Conservation (phyloP, 92 coral and sea anemone genomes). For the Palythoa caribaeorum region DNA sequence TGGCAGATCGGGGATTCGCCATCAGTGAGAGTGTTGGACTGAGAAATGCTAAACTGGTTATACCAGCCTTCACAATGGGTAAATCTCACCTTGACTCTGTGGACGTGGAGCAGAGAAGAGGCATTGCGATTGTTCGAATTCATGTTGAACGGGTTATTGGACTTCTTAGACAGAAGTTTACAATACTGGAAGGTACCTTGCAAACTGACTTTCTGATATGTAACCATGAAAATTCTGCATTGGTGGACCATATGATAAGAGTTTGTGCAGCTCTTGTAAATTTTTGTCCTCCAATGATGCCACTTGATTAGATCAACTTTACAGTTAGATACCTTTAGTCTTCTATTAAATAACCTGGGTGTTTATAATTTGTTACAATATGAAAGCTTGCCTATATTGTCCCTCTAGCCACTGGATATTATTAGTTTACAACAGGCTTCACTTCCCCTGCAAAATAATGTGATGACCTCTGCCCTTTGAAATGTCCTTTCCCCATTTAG, state of each 20-base stretch:
- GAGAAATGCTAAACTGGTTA: slow-evolving; percentile 3
- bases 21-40: neutral
- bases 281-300: slow-evolving; percentile 1
- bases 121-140: slow-evolving; percentile 10
- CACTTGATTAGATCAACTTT: slow-evolving; percentile 58
- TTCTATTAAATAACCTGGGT: slow-evolving; percentile 51
- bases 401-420: neutral
- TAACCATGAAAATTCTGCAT: slow-evolving; percentile 41
- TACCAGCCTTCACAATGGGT: neutral
- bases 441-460: neutral
- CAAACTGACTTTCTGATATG: slow-evolving; percentile 44
- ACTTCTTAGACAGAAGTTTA: slow-evolving; percentile 39
- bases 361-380: slow-evolving; percentile 21
- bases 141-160: slow-evolving; percentile 40
- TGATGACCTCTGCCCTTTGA: neutral
- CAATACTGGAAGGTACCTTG: slow-evolving; percentile 52
- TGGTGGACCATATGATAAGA: slow-evolving; percentile 59
- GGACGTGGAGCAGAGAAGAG: slow-evolving; percentile 21
- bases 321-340: slow-evolving; percentile 43
- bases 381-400: neutral
- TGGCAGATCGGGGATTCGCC: neutral
- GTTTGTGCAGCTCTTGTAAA: slow-evolving; percentile 57
- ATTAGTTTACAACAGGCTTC: neutral
- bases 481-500: neutral
- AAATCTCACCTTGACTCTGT: neutral